Conservation (phyloP, 2,113 vertebrate species). For the Ophthalmotilapia sp. region DNA sequence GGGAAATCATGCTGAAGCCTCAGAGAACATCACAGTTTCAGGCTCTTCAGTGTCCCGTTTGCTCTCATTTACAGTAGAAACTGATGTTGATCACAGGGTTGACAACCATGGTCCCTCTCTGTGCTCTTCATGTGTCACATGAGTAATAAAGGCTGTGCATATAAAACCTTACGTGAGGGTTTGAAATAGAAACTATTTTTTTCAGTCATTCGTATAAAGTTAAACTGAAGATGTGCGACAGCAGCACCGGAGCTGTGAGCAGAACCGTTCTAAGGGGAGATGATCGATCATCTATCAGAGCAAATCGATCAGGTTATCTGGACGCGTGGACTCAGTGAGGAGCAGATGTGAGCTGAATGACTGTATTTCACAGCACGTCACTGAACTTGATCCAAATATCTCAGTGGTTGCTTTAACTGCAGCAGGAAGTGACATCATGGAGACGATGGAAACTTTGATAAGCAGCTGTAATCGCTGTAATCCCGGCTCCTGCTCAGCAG, state of each 20-base stretch:
- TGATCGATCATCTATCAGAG: fast-evolving
- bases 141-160: neutral
- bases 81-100: neutral
- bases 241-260: neutral
- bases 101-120: neutral
- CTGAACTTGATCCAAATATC: neutral
- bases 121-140: neutral
- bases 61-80: neutral
- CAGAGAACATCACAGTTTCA: fast-evolving
- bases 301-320: neutral
- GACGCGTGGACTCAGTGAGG: neutral
- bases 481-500: neutral
- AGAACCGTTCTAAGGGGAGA: neutral
- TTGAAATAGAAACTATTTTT: neutral
- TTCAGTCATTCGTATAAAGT: neutral
- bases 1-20: fast-evolving
- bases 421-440: neutral
- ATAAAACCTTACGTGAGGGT: fast-evolving
- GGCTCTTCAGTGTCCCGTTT: neutral
- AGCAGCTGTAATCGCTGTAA: neutral
- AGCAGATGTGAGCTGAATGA: neutral
- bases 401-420: neutral
- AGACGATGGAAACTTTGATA: neutral
- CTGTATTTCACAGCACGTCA: neutral
- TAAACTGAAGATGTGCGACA: neutral